phyloP scores from a whole-genome alignment of 2,113 vertebrate species.

The Callocephalon fimbriatum region DNA sequence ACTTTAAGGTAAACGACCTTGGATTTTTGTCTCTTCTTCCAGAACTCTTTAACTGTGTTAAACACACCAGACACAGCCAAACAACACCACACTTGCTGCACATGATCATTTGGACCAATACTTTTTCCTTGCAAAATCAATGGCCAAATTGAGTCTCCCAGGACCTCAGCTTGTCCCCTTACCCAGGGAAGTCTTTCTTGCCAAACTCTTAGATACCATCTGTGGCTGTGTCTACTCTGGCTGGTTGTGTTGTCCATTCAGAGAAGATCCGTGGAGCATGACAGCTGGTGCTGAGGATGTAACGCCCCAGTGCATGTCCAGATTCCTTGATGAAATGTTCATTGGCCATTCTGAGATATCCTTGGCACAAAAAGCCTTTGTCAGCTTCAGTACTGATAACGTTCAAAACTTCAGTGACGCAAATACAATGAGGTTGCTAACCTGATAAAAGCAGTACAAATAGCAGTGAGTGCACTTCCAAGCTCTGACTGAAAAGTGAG shows the following conservation, averaged over 20 bases:
- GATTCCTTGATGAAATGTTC: not conserved
- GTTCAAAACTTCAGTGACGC: not conserved
- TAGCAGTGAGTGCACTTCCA: not conserved
- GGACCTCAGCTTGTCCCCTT: not conserved
- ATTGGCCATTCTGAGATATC: not conserved
- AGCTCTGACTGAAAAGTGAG: not conserved
- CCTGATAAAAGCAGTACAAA: not conserved
- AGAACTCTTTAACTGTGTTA: not conserved
- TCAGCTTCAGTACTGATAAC: not conserved
- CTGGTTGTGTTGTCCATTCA: accelerated
- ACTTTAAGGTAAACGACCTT: not conserved
- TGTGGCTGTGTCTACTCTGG: too few species aligned
- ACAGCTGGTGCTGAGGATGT: not conserved
- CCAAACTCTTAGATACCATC: not conserved
- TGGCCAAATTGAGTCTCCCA: not conserved
- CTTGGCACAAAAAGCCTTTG: not conserved
- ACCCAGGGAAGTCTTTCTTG: not conserved
- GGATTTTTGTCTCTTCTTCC: not conserved
- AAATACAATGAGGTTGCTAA: not conserved
- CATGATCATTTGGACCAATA: accelerated
- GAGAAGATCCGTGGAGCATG: not conserved
- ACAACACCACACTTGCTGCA: not conserved
- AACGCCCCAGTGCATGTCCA: too few species aligned
- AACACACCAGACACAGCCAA: not conserved
- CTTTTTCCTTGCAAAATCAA: accelerated